Percentiles rank a stretch among this genome's conserved stretches.
phyloP scores from a whole-genome alignment of 2,888 invertebrate species.

The Meteorus cinctellus region DNA sequence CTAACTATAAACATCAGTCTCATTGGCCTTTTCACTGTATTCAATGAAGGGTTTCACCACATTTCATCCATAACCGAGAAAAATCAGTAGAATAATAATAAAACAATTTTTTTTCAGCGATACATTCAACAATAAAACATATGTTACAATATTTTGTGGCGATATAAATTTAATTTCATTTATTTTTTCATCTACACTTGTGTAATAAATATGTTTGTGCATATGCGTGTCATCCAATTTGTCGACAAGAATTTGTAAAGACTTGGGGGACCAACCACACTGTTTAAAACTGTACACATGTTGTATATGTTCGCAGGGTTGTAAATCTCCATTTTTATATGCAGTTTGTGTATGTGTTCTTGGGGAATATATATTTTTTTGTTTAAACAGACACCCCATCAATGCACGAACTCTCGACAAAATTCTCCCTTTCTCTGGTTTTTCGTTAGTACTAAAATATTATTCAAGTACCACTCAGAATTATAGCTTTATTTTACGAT shows the following conservation, averaged over 20 bases:
- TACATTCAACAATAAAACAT: neutral
- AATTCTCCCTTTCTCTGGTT: constrained; percentile 9
- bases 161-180: neutral
- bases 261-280: constrained; percentile 55
- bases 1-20: constrained; percentile 64
- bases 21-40: constrained; percentile 55
- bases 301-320: constrained; percentile 61
- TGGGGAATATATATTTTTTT: constrained; percentile 43
- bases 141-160: constrained; percentile 7
- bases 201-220: constrained; percentile 42
- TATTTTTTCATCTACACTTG: neutral
- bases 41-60: constrained; percentile 37
- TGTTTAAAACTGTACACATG: constrained; percentile 65
- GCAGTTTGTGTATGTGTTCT: constrained; percentile 51
- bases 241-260: constrained; percentile 50
- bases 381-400: constrained; percentile 57
- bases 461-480: neutral
- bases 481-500: neutral
- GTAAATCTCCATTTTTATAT: constrained; percentile 66
- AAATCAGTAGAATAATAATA: neutral
- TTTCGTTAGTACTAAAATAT: neutral
- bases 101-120: neutral
- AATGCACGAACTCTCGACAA: neutral
- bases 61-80: neutral
- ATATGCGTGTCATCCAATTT: constrained; percentile 46